Conservation (phyloP, 1,140 invertebrate genomes). For the Nasonia vitripennis region DNA sequence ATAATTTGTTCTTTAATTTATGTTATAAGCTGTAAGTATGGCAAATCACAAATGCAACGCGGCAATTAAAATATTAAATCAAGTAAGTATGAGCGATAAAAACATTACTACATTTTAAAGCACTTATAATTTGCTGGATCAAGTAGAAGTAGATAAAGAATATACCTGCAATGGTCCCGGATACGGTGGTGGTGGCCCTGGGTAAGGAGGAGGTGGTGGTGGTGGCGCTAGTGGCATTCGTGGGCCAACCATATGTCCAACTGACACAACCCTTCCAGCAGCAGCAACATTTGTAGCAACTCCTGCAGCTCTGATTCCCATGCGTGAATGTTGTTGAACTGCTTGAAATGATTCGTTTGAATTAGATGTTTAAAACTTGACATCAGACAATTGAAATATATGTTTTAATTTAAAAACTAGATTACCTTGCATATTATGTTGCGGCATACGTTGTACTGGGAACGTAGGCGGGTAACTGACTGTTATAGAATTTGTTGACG, state of each 20-base stretch:
- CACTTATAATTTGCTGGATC: background rate
- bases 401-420: background rate
- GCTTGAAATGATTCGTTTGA: background rate
- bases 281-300: constrained; percentile 68
- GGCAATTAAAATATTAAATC: constrained; percentile 55
- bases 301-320: constrained; percentile 67
- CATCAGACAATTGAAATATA: background rate
- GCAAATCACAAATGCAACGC: constrained; percentile 34
- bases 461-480: constrained; percentile 78
- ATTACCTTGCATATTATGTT: constrained; percentile 70
- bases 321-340: constrained; percentile 67
- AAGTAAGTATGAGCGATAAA: constrained; percentile 47
- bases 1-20: background rate
- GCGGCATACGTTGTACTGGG: constrained; percentile 68
- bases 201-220: constrained; percentile 82
- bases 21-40: constrained; percentile 41
- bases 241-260: constrained; percentile 71
- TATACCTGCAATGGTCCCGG: constrained; percentile 72
- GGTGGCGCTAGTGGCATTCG: constrained; percentile 75
- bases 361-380: background rate
- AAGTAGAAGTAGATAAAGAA: constrained; percentile 27
- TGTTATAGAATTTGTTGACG: constrained; percentile 79
- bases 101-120: constrained; percentile 39
- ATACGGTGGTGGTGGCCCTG: constrained; percentile 75
- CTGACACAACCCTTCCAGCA: constrained; percentile 69